Base-by-base conservation (phyloP, 2,797 vertebrate genomes). In the Manis javanica region DNA sequence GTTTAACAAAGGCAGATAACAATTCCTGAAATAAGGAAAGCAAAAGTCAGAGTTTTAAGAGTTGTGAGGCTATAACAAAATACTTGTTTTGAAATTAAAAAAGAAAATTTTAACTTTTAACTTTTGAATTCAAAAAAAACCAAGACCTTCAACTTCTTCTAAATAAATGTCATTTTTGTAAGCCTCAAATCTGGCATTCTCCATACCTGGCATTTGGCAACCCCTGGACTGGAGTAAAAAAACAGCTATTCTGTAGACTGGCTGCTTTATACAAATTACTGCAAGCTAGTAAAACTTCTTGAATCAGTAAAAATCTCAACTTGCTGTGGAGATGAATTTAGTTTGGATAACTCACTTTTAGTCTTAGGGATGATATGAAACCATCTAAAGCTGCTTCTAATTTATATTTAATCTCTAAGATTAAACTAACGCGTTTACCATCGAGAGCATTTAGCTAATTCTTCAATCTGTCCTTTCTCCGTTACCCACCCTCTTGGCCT, bases 321-420 rank as follows among this genome's bases (percentile, higher is more conserved):
- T 92, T 71, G 34, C 68, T 88, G 31, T 64, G 59, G 82, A 88
- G 37, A 72, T 92, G 29, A 87, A 86, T 91, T 95, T 79, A 63
- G 39, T 55, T 75, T 91, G 59, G 78, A 95, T 95, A 95, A 91
- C 63, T 81, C 39, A 78, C 26, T 31, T 91, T 92, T 55, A 72
- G 49, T 85, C 69, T 90, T 74, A 83, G 53, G 64, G 95, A 74
- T 77, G 39, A 64, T 31, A 71, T 24, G 82, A 66, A 96, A 79
- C 51, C n/a, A 90, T 68, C 16, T 14, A 79, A 92, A 78, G 39
- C 90, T 94, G 84, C 74, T 91, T 87, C 84, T 93, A 83, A 91
- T 87, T 75, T 87, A 57, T 64, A 82, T 51, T 85, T 90, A 87
- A 91, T 95, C 74, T 89, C 64, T 66, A 57, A 82, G 59, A 72